phyloP scores from a whole-genome alignment of 2,113 vertebrate species.

The Nasalis larvatus region DNA sequence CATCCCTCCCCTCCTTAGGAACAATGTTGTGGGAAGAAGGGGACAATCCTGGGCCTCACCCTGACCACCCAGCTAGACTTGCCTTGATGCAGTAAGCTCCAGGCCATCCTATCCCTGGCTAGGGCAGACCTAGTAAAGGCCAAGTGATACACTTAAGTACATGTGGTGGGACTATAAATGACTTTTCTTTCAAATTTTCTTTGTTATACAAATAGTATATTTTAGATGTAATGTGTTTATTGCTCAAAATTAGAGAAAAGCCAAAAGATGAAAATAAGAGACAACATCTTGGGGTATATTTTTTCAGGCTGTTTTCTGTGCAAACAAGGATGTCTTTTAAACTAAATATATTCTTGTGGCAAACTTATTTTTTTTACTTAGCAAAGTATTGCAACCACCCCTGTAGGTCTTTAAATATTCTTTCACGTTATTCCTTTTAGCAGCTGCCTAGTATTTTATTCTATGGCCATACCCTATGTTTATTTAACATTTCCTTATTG shows the following conservation, averaged over 20 bases:
- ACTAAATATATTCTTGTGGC: background rate
- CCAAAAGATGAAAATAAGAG: background rate
- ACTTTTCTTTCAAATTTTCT: background rate
- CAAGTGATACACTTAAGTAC: background rate
- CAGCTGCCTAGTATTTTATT: background rate
- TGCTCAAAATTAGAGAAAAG: background rate
- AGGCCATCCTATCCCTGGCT: background rate
- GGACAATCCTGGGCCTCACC: fast-evolving
- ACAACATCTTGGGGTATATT: background rate
- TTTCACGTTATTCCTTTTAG: background rate
- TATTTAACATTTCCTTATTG: background rate
- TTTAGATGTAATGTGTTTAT: background rate
- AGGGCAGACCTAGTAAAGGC: background rate
- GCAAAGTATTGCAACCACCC: background rate
- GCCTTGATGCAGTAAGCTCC: background rate
- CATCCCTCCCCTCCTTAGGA: background rate
- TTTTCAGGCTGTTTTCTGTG: background rate
- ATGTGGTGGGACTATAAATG: background rate
- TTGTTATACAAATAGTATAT: background rate
- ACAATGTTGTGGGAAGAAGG: background rate
- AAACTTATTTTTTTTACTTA: background rate
- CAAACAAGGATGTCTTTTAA: background rate
- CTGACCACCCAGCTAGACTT: too few species aligned
- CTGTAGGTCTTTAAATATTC: background rate
- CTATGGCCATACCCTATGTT: background rate